Evolutionary conservation across 2,113 vertebrate species (phyloP), one percentile per base, ranked within the genome.

Genomic region (Cynopterus brachyotis): DNA sequence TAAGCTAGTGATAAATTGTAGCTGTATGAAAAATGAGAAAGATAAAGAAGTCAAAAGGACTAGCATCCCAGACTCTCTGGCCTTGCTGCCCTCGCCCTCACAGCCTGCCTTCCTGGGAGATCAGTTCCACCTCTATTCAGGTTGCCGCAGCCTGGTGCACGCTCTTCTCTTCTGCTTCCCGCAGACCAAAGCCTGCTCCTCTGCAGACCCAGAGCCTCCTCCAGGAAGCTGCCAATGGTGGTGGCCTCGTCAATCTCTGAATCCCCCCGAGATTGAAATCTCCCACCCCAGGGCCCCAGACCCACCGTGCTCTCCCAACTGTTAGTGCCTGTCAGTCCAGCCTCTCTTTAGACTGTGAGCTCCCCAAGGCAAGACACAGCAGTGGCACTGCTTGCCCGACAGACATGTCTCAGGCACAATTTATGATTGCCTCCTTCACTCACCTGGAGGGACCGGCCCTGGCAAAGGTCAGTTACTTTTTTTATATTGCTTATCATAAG

Each of bases 31-130:
- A 91, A 95, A 75, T 16, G 32, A 32, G 64, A 91, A 80, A 70
- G 84, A 64, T 70, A 72, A 79, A 72, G 66, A 89, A 80, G 88
- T 45, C 76, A 47, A 50, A 32, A 69, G 89, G 80, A 19, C 42
- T 67, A 19, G 3, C 19, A 15, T 24, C 28, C 35, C n/a, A 47
- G 84, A 55, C 37, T 82, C 47, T 69, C 82, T 2, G 20, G 22
- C 76, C 66, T 73, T 11, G 0, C 75, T 5, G n/a, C 57, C 37
- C 57, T 30, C 3, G 40, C 5, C 57, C 79, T 42, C 37, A 11
- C 53, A 50, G n/a, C 15, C 24, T 50, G 62, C 50, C 59, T 57
- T 80, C 83, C 53, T 42, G 19, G 3, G 75, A 64, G 69, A 66
- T 40, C 5, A 32, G 37, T 2, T 40, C 35, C 75, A 12, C 15